phyloP scores from a whole-genome alignment of 92 coral and sea anemone genomes.

The Umimayanthus chanpuru region DNA sequence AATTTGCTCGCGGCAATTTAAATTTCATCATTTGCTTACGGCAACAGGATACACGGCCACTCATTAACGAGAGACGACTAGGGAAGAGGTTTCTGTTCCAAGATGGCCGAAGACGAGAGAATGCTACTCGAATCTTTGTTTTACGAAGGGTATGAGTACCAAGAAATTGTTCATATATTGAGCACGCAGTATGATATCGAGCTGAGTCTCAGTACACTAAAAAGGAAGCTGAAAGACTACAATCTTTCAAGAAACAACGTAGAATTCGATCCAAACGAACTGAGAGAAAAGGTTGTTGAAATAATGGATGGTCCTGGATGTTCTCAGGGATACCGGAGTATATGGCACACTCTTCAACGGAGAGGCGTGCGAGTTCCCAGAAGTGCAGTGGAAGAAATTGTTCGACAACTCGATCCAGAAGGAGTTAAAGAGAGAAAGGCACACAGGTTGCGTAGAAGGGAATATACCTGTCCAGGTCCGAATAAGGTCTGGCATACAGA shows the following conservation, averaged over 20 bases:
- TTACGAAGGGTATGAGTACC: not conserved
- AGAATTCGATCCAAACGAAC: not conserved
- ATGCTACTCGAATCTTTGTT: no score
- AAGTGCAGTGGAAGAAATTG: no score
- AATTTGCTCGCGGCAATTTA: not conserved
- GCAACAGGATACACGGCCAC: not conserved
- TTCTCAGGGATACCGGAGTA: no score
- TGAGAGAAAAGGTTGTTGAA: constrained; percentile 26
- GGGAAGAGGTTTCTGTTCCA: not conserved
- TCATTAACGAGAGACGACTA: not conserved
- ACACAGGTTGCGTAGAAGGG: no score
- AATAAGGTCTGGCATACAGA: no score
- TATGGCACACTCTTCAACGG: no score
- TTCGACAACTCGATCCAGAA: no score
- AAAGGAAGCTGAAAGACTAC: constrained; percentile 51
- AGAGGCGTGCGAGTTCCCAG: no score
- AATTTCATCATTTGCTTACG: no score
- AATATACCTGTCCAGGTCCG: no score
- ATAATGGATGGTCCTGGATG: not conserved
- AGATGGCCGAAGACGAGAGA: constrained; percentile 1
- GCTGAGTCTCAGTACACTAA: not conserved
- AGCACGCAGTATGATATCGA: constrained; percentile 28
- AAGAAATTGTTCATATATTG: constrained; percentile 9
- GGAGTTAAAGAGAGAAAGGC: no score
- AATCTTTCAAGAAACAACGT: constrained; percentile 17